Conservation (phyloP, 53 echinoderm and acorn worm species). For the Paracentrotus lividus region DNA sequence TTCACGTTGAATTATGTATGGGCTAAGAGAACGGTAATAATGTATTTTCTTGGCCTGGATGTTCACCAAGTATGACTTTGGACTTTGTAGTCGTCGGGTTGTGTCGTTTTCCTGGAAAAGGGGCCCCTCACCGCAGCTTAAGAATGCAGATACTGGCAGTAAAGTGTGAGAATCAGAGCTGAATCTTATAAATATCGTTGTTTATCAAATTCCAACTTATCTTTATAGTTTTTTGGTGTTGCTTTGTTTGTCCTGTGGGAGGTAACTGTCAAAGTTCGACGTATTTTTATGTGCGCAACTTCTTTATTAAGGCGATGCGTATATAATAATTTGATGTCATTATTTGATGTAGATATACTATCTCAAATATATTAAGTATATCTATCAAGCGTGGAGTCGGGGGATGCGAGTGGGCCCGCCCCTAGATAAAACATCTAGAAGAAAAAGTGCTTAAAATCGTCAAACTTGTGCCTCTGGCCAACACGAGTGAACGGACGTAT, state of each 20-base stretch:
- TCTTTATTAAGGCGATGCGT: too few relatives aligned
- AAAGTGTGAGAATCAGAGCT: constrained; percentile 4
- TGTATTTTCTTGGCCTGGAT: constrained; percentile 56
- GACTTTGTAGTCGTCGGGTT: background rate
- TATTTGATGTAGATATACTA: too few relatives aligned
- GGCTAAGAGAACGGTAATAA: constrained; percentile 29
- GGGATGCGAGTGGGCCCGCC: too few relatives aligned
- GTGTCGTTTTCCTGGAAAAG: background rate
- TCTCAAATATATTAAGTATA: too few relatives aligned
- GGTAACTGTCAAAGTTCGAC: too few relatives aligned
- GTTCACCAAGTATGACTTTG: constrained; percentile 15
- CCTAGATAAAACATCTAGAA: too few relatives aligned
- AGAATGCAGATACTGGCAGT: background rate
- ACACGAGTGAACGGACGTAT: too few relatives aligned
- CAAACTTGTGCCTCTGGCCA: too few relatives aligned
- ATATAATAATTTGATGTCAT: too few relatives aligned
- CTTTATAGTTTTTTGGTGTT: background rate
- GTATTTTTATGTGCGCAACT: too few relatives aligned
- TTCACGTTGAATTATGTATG: constrained; percentile 53
- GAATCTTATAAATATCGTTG: background rate
- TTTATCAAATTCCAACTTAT: background rate
- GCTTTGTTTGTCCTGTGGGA: background rate
- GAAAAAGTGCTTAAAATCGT: too few relatives aligned
- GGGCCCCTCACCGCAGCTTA: constrained; percentile 18
- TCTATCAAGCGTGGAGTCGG: too few relatives aligned